phyloP scores from a whole-genome alignment of 2,888 invertebrate species.

The Megamerina dolium region DNA sequence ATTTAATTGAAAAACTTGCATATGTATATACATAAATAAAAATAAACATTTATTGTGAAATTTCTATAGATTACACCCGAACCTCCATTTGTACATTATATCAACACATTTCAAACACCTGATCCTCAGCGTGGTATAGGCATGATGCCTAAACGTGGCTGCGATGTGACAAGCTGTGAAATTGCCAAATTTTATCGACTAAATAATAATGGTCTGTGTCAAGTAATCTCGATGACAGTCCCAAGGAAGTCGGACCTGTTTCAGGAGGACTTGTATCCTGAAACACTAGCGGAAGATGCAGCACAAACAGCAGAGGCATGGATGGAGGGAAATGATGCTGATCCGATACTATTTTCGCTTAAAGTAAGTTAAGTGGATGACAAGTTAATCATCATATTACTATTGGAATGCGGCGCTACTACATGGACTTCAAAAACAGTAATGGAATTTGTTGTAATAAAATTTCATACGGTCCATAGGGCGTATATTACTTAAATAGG shows the following conservation, averaged over 20 bases:
- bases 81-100: constrained; percentile 91
- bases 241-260: constrained; percentile 95
- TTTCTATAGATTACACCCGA: constrained; percentile 72
- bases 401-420: constrained; percentile 40
- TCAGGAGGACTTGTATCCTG: constrained; percentile 96
- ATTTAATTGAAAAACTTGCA: constrained; percentile 3
- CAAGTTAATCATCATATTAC: too few relatives aligned
- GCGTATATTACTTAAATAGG: too few relatives aligned
- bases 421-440: neutral
- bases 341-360: constrained; percentile 85
- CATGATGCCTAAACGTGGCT: constrained; percentile 96
- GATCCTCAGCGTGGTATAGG: constrained; percentile 96
- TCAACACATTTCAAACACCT: constrained; percentile 96
- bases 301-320: constrained; percentile 89
- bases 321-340: constrained; percentile 81
- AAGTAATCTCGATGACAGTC: constrained; percentile 92
- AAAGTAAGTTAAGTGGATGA: constrained; percentile 61
- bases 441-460: constrained; percentile 1
- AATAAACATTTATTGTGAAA: neutral
- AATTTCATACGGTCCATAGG: too few relatives aligned
- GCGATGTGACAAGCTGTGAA: constrained; percentile 91
- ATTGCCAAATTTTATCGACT: constrained; percentile 92
- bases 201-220: constrained; percentile 89
- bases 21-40: neutral
- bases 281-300: constrained; percentile 85